These are phyloP conservation scores for Cotesia typhae DNA, from an alignment of 1,140 invertebrate genomes.

Conservation along the genomic window DNA sequence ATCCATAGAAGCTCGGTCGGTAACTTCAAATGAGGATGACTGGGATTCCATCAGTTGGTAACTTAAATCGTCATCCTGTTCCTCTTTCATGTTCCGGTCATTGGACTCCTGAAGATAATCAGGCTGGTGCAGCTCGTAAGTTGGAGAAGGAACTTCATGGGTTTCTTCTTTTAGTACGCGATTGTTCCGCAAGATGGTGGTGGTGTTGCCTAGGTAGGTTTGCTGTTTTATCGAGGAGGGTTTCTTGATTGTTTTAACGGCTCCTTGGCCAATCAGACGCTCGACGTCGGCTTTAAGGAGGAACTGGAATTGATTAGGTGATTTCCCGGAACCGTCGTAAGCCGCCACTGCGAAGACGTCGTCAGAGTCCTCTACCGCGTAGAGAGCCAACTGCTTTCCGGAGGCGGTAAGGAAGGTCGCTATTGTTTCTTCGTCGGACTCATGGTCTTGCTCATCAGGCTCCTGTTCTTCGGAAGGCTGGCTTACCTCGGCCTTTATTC, in stretches of 20 bases:
- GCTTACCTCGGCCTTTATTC: too few species aligned
- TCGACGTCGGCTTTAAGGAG: constrained; percentile 62
- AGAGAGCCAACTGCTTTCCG: constrained; percentile 60
- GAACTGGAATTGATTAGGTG: constrained; percentile 62
- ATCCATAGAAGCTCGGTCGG: too few species aligned
- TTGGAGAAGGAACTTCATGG: constrained; percentile 15
- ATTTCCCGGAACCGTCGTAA: constrained; percentile 61
- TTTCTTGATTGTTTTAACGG: constrained; percentile 62
- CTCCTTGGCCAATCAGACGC: constrained; percentile 61
- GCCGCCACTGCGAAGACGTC: constrained; percentile 63
- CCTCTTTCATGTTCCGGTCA: too few species aligned
- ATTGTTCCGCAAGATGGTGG: constrained; percentile 13
- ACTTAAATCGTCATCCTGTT: too few species aligned
- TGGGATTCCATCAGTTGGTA: too few species aligned
- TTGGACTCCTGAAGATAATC: too few species aligned
- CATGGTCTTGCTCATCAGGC: neutral
- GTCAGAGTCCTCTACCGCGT: constrained; percentile 63
- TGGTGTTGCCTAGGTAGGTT: constrained; percentile 46
- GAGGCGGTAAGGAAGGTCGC: constrained; percentile 61
- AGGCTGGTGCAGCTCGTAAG: too few species aligned
- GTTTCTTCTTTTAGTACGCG: neutral
- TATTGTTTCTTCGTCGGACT: constrained; percentile 60
- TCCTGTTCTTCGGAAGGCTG: neutral
- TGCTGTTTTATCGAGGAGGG: constrained; percentile 57
- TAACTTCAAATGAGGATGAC: too few species aligned